Percentiles rank a stretch among this genome's conserved stretches.
Conservation (phyloP, 2,888 invertebrate genomes). For the Cynaeus angustus region DNA sequence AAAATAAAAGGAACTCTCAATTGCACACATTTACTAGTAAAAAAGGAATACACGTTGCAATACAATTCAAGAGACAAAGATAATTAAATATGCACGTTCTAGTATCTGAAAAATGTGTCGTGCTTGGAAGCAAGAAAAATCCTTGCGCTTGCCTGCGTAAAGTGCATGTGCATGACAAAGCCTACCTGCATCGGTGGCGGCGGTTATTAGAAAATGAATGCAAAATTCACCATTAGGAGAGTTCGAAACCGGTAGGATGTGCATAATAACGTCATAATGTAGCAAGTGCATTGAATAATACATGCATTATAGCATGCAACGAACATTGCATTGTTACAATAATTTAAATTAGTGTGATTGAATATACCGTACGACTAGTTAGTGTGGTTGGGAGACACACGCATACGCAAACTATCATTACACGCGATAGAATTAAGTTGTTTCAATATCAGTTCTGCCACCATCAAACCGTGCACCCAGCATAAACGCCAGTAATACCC, state of each 20-base stretch:
- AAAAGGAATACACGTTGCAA: no score
- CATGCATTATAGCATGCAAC: constrained; percentile 58
- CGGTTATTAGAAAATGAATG: constrained; percentile 42
- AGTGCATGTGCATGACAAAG: constrained; percentile 33
- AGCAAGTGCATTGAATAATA: constrained; percentile 57
- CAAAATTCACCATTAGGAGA: constrained; percentile 41
- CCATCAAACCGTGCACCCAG: constrained; percentile 40
- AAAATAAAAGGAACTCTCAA: no score
- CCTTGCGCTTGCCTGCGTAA: background rate
- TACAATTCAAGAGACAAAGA: no score
- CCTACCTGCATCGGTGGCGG: constrained; percentile 7
- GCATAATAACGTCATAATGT: constrained; percentile 55
- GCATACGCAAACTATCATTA: constrained; percentile 55
- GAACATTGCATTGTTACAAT: constrained; percentile 58
- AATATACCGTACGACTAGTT: constrained; percentile 50
- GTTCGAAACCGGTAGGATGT: constrained; percentile 52
- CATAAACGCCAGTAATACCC: constrained; percentile 33
- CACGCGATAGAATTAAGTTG: constrained; percentile 51
- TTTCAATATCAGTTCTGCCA: constrained; percentile 48
- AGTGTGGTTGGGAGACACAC: constrained; percentile 46
- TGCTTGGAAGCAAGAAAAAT: background rate
- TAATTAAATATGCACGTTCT: no score
- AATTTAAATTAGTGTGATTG: constrained; percentile 60
- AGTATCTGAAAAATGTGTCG: no score
- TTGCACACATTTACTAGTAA: no score